Evolutionary conservation across 2,888 invertebrate species (phyloP).

Genomic region (Endomychus coccineus): DNA sequence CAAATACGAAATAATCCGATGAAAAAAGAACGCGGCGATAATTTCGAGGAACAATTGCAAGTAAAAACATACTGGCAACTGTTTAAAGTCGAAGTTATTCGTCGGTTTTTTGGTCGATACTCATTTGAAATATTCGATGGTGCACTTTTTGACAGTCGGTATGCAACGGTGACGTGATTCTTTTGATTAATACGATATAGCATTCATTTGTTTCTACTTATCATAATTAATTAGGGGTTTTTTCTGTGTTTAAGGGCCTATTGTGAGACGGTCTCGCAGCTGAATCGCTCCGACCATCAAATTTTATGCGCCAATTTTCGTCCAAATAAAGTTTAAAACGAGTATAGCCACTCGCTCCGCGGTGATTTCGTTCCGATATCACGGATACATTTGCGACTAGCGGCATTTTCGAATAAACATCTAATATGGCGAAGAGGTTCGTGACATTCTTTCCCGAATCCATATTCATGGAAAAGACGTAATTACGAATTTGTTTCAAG

Average conservation of each 20-base stretch:
- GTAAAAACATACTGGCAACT: constrained; percentile 10
- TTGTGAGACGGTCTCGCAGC: constrained; percentile 13
- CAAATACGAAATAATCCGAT: no score
- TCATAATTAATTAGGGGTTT: constrained; percentile 41
- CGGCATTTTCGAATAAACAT: no score
- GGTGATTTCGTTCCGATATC: no score
- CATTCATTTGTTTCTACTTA: constrained; percentile 42
- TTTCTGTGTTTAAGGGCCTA: constrained; percentile 29
- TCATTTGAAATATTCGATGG: constrained; percentile 33
- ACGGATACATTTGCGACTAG: no score
- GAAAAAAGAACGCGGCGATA: constrained; percentile 12
- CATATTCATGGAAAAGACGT: no score
- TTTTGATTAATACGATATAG: constrained; percentile 39
- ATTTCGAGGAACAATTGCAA: constrained; percentile 16
- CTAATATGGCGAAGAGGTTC: no score
- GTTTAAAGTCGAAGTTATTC: constrained; percentile 12
- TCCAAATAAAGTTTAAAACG: no score
- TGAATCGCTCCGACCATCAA: constrained; percentile 10
- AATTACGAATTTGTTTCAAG: no score
- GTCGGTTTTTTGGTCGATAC: constrained; percentile 19
- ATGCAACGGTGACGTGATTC: constrained; percentile 36
- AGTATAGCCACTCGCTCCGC: no score
- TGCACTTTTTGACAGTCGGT: constrained; percentile 36
- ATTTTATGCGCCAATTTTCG: constrained; percentile 19
- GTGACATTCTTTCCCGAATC: no score